Evolutionary conservation across 64 coral and sea anemone species (phyloP).

Genomic region (Dendrophyllia cribrosa): DNA sequence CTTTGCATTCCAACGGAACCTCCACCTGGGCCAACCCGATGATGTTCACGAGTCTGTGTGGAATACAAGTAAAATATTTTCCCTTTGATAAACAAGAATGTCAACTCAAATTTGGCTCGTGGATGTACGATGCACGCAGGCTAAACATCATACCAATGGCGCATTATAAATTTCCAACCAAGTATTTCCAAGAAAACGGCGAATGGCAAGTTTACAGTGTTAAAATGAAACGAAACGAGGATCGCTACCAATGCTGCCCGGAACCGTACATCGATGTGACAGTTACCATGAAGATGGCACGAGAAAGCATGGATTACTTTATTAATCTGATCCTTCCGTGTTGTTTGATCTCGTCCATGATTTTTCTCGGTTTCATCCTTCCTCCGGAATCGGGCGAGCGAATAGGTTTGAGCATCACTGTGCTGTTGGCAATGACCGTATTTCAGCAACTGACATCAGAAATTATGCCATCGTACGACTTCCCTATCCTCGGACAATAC

Average conservation of each 20-base stretch:
- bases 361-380: conserved; percentile 86
- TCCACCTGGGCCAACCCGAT: conserved; percentile 68
- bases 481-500: conserved; percentile 87
- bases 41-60: conserved; percentile 73
- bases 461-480: conserved; percentile 92
- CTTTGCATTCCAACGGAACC: conserved; percentile 59
- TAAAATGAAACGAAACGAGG: conserved; percentile 7
- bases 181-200: conserved; percentile 75
- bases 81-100: conserved; percentile 84
- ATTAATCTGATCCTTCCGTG: conserved; percentile 90
- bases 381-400: conserved; percentile 92
- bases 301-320: conserved; percentile 84
- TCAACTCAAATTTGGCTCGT: conserved; percentile 79
- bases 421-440: conserved; percentile 88
- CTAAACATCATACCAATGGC: conserved; percentile 58
- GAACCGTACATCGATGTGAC: conserved; percentile 57
- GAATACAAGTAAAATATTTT: conserved; percentile 72
- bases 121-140: conserved; percentile 37
- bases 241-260: conserved; percentile 24
- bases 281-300: conserved; percentile 65
- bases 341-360: conserved; percentile 94
- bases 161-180: conserved; percentile 37
- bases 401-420: conserved; percentile 89
- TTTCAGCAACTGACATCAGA: conserved; percentile 91
- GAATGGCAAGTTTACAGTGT: conserved; percentile 76